Percentiles rank a stretch among this genome's conserved stretches.
Conservation (phyloP, 2,797 vertebrate genomes). For the Rhynchonycteris naso region DNA sequence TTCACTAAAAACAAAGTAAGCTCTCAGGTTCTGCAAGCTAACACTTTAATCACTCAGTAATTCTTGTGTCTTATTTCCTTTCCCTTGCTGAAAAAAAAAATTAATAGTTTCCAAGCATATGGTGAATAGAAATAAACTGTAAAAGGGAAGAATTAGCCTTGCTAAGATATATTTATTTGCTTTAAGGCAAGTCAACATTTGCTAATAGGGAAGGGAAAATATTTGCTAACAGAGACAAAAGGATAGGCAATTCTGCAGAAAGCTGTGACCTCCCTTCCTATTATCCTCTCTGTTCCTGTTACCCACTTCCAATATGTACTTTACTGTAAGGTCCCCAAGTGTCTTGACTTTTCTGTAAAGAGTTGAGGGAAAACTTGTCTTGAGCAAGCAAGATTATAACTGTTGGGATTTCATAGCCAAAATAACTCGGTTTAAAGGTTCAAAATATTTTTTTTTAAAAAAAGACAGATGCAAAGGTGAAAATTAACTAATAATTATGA, state of each 20-base stretch:
- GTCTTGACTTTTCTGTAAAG: not conserved
- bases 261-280: not conserved
- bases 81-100: not conserved
- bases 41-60: slow-evolving; percentile 3
- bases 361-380: not conserved
- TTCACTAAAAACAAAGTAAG: not conserved
- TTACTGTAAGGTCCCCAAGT: not conserved
- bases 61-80: not conserved
- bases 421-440: not conserved
- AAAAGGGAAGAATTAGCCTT: not conserved
- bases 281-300: not conserved
- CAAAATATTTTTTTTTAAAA: not conserved
- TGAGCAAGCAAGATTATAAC: not conserved
- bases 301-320: not conserved
- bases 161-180: not conserved
- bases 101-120: not conserved
- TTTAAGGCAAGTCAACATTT: slow-evolving; percentile 79
- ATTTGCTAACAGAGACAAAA: slow-evolving; percentile 5
- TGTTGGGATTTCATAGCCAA: not conserved
- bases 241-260: slow-evolving; percentile 51
- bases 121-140: not conserved
- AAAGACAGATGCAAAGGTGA: not conserved
- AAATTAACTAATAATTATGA: not conserved
- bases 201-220: slow-evolving; percentile 58
- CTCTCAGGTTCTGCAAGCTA: not conserved